Base-by-base conservation (phyloP, 2,113 vertebrate species). In the Sapayoa aenigma region DNA sequence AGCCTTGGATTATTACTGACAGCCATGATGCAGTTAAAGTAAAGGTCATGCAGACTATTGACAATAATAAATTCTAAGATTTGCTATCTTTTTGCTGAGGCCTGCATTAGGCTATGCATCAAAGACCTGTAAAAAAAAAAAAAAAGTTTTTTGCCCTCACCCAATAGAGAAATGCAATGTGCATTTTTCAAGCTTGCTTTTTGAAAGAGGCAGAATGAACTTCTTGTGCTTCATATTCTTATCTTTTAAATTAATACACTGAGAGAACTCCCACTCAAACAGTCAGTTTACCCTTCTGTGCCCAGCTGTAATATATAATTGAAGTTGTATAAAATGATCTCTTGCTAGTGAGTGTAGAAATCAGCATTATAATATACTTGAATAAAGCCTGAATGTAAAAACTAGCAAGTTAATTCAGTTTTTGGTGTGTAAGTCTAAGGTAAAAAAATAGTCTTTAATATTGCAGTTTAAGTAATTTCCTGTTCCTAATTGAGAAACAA, bases 1-100 rank as follows among this genome's bases (percentile, higher is more conserved):
- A 97, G 96, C 98, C 97, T 98, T 98, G 97, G 97, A 98, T 98
- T 97, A 98, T 98, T 98, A 98, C 98, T 98, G 98, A 98, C 98
- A 98, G 97, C 82, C 63, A 53, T 95, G 97, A 98, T 97, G 97
- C 97, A 95, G 97, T 98, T 98, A 98, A 98, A 97, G 96, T 97
- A 98, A 98, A 98, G 97, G 98, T 98, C 97, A 97, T 79, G 91
- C 96, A 97, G 96, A 89, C 97, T 97, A 98, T 97, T 97, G 98
- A 97, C 98, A 97, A 98, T 97, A 98, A 98, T 98, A 98, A 98
- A 98, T 98, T 98, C 97, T 93, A 96, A 97, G 96, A 97, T 98
- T 97, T 98, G 96, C 94, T 98, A 94, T 98, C 98, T 98, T 98
- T 98, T 97, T 96, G 94, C 97, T 97, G 96, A 96, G 90, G 78